These are phyloP conservation scores for Platerodrilus igneus DNA, from an alignment of 2,888 invertebrate genomes.

Conservation along the genomic window DNA sequence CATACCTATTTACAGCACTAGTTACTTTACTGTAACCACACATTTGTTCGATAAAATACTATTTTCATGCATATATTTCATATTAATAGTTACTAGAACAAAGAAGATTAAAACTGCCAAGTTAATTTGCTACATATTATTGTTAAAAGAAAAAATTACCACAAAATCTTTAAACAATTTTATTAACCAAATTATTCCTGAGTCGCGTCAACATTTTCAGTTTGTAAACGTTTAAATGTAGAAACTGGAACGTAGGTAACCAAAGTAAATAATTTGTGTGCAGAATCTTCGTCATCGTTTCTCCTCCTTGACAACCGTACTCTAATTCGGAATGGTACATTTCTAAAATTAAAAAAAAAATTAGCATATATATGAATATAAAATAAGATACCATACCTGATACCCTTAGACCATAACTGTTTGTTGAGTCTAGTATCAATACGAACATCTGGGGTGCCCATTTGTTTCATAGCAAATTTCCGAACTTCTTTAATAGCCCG, in stretches of 20 bases:
- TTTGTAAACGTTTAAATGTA: conserved; percentile 89
- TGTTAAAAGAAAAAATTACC: too few relatives aligned
- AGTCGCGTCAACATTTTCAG: conserved; percentile 89
- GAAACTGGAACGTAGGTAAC: conserved; percentile 95
- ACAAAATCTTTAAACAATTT: too few relatives aligned
- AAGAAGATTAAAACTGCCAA: too few relatives aligned
- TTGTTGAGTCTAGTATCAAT: conserved; percentile 98
- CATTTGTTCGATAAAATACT: too few relatives aligned
- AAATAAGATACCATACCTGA: conserved; percentile 73
- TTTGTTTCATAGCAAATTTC: conserved; percentile 95
- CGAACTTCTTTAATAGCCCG: conserved; percentile 96
- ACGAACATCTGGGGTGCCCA: conserved; percentile 98
- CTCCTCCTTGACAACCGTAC: conserved; percentile 94
- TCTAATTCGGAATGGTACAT: conserved; percentile 96
- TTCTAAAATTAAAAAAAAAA: too few relatives aligned
- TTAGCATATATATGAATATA: too few relatives aligned
- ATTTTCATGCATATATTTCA: too few relatives aligned
- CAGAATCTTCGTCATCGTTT: conserved; percentile 99
- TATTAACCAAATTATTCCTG: conserved; percentile 78
- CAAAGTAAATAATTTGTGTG: conserved; percentile 95
- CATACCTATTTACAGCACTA: too few relatives aligned
- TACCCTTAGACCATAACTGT: conserved; percentile 97
- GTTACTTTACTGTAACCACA: too few relatives aligned
- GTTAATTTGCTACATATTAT: too few relatives aligned
- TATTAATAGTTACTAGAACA: too few relatives aligned